These are phyloP conservation scores for Pycnomerus fuliginosus DNA, from an alignment of 2,888 invertebrate species.

Conservation along the genomic window DNA sequence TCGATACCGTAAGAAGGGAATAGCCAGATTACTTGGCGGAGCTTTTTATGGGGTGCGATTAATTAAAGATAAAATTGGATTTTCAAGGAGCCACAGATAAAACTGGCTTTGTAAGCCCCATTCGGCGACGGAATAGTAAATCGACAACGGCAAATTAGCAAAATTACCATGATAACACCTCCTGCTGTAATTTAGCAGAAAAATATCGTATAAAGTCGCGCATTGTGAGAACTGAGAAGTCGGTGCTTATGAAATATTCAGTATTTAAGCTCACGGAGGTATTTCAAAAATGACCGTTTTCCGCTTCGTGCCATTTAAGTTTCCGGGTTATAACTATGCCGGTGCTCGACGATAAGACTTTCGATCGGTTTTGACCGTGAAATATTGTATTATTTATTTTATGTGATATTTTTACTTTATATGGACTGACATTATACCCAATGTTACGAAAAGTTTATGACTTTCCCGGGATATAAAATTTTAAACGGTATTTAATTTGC, in stretches of 20 bases:
- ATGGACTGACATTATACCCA: too few species aligned
- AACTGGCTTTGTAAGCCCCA: slow-evolving; percentile 12
- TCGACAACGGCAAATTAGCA: slow-evolving; percentile 8
- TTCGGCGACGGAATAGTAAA: slow-evolving; percentile 8
- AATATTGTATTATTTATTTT: slow-evolving; percentile 32
- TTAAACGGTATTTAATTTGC: too few species aligned
- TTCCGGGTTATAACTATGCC: slow-evolving; percentile 39
- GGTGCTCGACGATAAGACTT: slow-evolving; percentile 33
- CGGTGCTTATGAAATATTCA: slow-evolving; percentile 38
- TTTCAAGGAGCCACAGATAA: slow-evolving; percentile 21
- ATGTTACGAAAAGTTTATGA: too few species aligned
- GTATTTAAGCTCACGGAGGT: slow-evolving; percentile 27
- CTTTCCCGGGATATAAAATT: too few species aligned
- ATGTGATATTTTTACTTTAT: too few species aligned
- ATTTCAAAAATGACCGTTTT: slow-evolving; percentile 40
- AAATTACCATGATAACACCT: slow-evolving; percentile 11
- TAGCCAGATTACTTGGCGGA: slow-evolving; percentile 27
- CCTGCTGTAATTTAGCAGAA: too few species aligned
- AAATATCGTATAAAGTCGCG: too few species aligned
- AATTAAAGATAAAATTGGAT: slow-evolving; percentile 31
- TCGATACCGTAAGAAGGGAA: slow-evolving; percentile 11
- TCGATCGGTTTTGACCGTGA: slow-evolving; percentile 25
- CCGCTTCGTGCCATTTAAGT: slow-evolving; percentile 38
- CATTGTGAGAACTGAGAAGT: too few species aligned
- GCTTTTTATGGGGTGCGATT: slow-evolving; percentile 33